Percentiles rank a stretch among this genome's conserved stretches.
Conservation (phyloP, 2,113 vertebrate species). For the Acanthochromis polyacanthus region DNA sequence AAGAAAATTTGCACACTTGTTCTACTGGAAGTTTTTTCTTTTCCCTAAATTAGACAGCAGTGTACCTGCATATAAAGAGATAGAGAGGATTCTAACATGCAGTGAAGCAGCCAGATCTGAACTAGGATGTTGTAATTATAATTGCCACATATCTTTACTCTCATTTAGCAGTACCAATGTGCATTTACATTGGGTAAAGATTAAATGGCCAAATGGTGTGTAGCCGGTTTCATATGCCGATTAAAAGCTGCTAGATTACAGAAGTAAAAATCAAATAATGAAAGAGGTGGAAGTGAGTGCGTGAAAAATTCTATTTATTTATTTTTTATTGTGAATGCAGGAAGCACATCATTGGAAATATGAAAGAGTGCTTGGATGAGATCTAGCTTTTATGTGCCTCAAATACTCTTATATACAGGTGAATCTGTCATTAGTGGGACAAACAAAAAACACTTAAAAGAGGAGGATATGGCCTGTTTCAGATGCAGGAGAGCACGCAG, state of each 20-base stretch:
- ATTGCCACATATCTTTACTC: no score
- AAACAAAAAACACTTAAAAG: slow-evolving; percentile 66
- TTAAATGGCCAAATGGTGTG: no score
- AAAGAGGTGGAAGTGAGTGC: slow-evolving; percentile 24
- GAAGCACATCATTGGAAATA: slow-evolving; percentile 48
- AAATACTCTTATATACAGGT: slow-evolving; percentile 65
- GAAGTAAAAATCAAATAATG: slow-evolving; percentile 21
- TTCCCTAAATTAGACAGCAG: no score
- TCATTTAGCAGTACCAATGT: neutral
- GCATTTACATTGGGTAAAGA: neutral
- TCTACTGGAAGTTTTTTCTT: no score
- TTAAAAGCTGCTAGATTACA: slow-evolving; percentile 7
- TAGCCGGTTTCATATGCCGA: neutral
- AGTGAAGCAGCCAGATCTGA: no score
- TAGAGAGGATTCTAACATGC: no score
- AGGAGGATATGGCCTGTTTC: slow-evolving; percentile 33
- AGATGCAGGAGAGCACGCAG: slow-evolving; percentile 34
- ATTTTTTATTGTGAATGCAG: slow-evolving; percentile 44
- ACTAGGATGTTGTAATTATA: no score
- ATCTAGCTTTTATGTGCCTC: slow-evolving; percentile 53
- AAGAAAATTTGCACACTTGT: no score
- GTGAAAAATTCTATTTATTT: slow-evolving; percentile 18
- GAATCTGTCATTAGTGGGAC: slow-evolving; percentile 75
- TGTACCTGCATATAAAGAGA: no score
- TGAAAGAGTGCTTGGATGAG: slow-evolving; percentile 47